These are phyloP conservation scores for Sebastolobus altivelis DNA, from an alignment of 2,797 vertebrate species.

Conservation along the genomic window DNA sequence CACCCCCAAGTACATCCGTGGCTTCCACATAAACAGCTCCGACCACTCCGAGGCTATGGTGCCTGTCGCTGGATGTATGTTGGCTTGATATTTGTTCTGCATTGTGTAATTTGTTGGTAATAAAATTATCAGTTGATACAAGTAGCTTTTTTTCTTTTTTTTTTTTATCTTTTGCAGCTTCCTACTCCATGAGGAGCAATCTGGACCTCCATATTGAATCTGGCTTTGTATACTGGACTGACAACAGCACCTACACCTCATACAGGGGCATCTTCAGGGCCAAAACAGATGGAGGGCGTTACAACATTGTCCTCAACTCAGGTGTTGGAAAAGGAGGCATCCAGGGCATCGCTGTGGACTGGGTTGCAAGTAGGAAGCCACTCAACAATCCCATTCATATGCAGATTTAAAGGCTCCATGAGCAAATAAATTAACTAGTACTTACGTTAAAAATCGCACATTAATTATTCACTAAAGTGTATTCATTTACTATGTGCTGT, in stretches of 20 bases:
- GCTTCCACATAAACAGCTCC: conserved; percentile 86
- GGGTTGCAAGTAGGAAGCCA: conserved; percentile 90
- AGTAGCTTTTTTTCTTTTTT: neutral
- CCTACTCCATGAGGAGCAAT: conserved; percentile 59
- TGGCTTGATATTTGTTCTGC: neutral
- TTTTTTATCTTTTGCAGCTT: conserved; percentile 51
- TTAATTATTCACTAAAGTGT: neutral
- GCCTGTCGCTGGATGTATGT: conserved; percentile 81
- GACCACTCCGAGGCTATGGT: conserved; percentile 87
- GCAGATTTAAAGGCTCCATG: neutral
- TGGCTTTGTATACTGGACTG: conserved; percentile 81
- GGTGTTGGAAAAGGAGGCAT: conserved; percentile 91
- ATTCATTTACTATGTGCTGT: neutral
- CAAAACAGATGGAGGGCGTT: conserved; percentile 77
- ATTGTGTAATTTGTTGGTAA: neutral
- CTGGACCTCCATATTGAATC: conserved; percentile 81
- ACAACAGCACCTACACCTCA: conserved; percentile 70
- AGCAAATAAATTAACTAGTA: neutral
- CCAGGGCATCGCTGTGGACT: conserved; percentile 92
- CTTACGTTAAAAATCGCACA: neutral
- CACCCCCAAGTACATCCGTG: conserved; percentile 73
- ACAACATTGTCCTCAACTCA: conserved; percentile 78
- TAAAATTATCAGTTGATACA: neutral
- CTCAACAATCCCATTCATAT: neutral
- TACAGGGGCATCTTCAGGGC: conserved; percentile 75